phyloP scores from a whole-genome alignment of 2,888 invertebrate genomes.

The Schizaphis graminum region DNA sequence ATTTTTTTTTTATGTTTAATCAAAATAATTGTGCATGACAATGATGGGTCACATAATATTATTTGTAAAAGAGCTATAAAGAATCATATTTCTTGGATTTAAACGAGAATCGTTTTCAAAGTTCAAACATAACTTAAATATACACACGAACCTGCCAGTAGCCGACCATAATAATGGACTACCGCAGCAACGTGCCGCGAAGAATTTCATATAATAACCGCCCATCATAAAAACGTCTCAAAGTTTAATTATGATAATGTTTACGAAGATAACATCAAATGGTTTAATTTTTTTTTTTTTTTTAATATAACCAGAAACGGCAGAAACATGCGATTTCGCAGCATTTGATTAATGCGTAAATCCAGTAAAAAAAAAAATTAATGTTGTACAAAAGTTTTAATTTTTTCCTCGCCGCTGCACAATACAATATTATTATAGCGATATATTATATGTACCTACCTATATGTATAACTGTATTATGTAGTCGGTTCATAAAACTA shows the following conservation, averaged over 20 bases:
- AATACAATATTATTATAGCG: background rate
- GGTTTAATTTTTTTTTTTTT: slow-evolving; percentile 11
- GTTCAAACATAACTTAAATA: background rate
- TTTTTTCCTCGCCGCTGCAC: background rate
- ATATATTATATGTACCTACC: background rate
- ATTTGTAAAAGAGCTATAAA: background rate
- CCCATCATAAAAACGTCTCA: slow-evolving; percentile 42
- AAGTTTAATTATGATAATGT: slow-evolving; percentile 26
- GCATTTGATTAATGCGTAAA: background rate
- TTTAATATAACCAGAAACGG: background rate
- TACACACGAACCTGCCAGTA: background rate
- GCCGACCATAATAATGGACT: background rate
- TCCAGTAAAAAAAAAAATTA: background rate
- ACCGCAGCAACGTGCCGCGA: background rate
- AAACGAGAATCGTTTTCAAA: background rate
- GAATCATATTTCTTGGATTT: background rate
- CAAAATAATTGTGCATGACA: background rate
- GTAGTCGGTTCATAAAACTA: background rate
- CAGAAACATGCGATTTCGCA: slow-evolving; percentile 9
- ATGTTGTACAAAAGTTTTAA: slow-evolving; percentile 5
- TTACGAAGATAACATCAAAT: slow-evolving; percentile 28
- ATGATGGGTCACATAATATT: background rate
- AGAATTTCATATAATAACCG: slow-evolving; percentile 6
- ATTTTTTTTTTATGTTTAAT: background rate
- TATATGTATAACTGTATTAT: background rate